Base-by-base conservation (phyloP, 2,797 vertebrate species). In the Antrozous pallidus region DNA sequence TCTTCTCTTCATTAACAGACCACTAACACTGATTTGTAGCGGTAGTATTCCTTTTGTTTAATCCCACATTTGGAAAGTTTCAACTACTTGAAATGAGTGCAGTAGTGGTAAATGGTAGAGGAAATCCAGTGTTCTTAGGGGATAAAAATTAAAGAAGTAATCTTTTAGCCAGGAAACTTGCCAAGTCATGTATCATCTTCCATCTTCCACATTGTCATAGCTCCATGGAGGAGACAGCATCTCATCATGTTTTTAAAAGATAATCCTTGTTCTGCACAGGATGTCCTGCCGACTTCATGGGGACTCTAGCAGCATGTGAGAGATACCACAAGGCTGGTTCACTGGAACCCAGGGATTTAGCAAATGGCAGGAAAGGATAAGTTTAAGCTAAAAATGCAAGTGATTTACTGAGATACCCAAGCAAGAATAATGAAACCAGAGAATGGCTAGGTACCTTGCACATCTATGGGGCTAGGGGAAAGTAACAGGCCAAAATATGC, bases 281-380 rank as follows among this genome's bases (percentile, higher is more conserved):
- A 8, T 22, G 5, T 54, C 16, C n/a, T 69, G n/a, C 51, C 88
- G 14, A 10, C 3, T 77, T 63, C 61, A 0, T 2, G 8, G 38
- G 63, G 42, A 31, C 10, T 12, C 20, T 7, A 8, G 78, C 38
- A 67, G 47, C 70, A 47, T 80, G 8, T 47, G 47, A 51, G 81
- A 24, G 40, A 61, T 16, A 28, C 28, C 1, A 0, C 33, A 42
- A 42, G 82, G 6, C 45, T 67, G 42, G n/a, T 61, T 79, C 38
- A 9, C 56, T 87, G 79, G 40, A 58, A 71, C 20, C 31, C 6
- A 87, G 33, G 45, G 80, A 80, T 71, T 93, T 87, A 49, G 26
- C 26, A 87, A 71, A 63, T 70, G 63, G 22, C 61, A 69, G 38
- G 58, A 71, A 78, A 78, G 73, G 24, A 45, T 75, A 28, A 54